Conservation (phyloP, 2,113 vertebrate genomes). For the Prunella himalayana region DNA sequence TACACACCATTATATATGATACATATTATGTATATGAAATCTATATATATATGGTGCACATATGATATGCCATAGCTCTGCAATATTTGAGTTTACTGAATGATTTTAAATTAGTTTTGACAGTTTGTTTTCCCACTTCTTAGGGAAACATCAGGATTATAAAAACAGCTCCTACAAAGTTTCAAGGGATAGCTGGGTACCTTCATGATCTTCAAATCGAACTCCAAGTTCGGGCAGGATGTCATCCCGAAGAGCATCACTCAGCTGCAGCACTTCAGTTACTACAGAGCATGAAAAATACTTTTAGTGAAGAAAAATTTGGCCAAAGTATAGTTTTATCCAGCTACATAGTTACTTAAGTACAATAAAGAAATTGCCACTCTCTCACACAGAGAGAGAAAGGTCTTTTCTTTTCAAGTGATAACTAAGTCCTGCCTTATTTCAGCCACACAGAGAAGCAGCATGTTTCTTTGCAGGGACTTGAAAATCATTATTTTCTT, state of each 20-base stretch:
- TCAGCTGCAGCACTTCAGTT: constrained; percentile 83
- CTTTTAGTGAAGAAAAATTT: background rate
- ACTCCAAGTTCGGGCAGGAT: constrained; percentile 91
- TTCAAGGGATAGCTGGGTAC: constrained; percentile 56
- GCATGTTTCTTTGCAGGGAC: background rate
- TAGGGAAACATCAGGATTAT: background rate
- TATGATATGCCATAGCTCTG: background rate
- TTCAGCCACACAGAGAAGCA: background rate
- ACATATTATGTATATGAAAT: background rate
- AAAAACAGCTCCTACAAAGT: background rate
- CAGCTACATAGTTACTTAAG: background rate
- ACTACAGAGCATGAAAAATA: constrained; percentile 70
- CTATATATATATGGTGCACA: background rate
- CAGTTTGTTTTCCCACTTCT: background rate
- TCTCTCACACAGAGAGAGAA: background rate
- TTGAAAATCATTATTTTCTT: background rate
- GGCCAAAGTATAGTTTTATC: background rate
- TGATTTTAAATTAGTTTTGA: background rate
- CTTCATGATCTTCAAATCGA: constrained; percentile 94
- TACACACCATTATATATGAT: background rate
- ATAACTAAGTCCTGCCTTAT: background rate
- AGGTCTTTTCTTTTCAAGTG: background rate
- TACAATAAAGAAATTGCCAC: background rate
- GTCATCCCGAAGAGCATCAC: constrained; percentile 86
- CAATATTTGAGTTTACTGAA: background rate